These are phyloP conservation scores for Polymixis lichenea DNA, from an alignment of 2,888 invertebrate genomes.

Conservation along the genomic window DNA sequence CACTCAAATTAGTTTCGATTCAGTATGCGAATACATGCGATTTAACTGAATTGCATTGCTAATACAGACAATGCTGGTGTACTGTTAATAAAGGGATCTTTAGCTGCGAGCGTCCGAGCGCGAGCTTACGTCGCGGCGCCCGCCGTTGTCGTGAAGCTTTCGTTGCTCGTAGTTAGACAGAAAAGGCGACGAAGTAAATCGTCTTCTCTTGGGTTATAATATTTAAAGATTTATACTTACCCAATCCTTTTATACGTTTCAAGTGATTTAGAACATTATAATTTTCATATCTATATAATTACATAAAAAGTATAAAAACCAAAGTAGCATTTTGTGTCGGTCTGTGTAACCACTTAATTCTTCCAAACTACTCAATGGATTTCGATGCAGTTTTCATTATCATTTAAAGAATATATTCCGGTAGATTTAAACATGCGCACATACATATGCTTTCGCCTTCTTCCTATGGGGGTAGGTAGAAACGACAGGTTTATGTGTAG, in stretches of 20 bases:
- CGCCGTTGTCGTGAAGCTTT: conserved; percentile 3
- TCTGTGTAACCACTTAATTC: background rate
- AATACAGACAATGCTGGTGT: conserved; percentile 56
- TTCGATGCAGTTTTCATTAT: background rate
- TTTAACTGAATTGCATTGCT: conserved; percentile 69
- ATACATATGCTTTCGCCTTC: too few relatives aligned
- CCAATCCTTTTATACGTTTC: background rate
- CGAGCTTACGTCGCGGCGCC: conserved; percentile 6
- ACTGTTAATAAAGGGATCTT: conserved; percentile 59
- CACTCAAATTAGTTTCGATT: conserved; percentile 69
- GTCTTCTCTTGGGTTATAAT: background rate
- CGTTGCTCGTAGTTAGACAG: background rate
- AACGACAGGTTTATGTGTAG: too few relatives aligned
- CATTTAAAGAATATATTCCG: too few relatives aligned
- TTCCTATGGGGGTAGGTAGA: background rate
- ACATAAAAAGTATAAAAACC: background rate
- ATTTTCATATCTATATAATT: background rate
- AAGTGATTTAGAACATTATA: background rate
- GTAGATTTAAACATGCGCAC: too few relatives aligned
- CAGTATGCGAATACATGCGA: conserved; percentile 65
- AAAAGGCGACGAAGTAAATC: background rate
- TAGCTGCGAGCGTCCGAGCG: conserved; percentile 18
- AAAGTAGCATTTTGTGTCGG: background rate
- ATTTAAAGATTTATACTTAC: background rate
- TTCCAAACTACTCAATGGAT: too few relatives aligned